Evolutionary conservation across 2,888 invertebrate genomes (phyloP).

Genomic region (Eupithecia insigniata): DNA sequence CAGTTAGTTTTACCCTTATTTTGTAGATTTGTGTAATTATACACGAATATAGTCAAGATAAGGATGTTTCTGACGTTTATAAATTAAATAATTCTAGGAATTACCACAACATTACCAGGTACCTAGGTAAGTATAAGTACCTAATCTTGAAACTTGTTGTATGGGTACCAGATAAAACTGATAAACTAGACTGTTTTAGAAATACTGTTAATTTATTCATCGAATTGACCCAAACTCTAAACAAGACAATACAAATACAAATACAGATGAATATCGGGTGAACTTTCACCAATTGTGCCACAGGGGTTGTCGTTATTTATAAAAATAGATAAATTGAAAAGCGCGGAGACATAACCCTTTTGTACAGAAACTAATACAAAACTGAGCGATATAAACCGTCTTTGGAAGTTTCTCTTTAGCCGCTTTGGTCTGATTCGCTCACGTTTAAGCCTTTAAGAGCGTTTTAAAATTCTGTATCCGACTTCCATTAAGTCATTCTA

Average conservation of each 20-base stretch:
- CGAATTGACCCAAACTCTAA: too few relatives aligned
- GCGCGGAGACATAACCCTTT: not conserved
- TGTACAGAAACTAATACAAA: not conserved
- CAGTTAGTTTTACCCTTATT: not conserved
- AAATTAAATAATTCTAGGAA: too few relatives aligned
- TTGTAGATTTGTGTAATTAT: not conserved
- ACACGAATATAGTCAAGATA: not conserved
- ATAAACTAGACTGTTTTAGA: too few relatives aligned
- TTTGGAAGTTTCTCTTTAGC: not conserved
- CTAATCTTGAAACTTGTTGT: too few relatives aligned
- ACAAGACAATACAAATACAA: too few relatives aligned
- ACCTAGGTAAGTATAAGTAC: too few relatives aligned
- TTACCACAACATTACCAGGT: too few relatives aligned
- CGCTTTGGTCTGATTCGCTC: not conserved
- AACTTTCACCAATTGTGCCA: not conserved
- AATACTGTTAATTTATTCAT: too few relatives aligned
- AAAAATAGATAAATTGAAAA: not conserved
- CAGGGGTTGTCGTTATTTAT: not conserved
- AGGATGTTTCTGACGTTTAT: too few relatives aligned
- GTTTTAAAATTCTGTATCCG: slow-evolving; percentile 31
- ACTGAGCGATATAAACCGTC: not conserved
- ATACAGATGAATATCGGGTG: too few relatives aligned
- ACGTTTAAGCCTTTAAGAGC: slow-evolving; percentile 20
- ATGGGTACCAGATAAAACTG: too few relatives aligned
- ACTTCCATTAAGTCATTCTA: slow-evolving; percentile 27